These are phyloP conservation scores for Azemiops feae DNA, from an alignment of 2,113 vertebrate species.

Conservation along the genomic window DNA sequence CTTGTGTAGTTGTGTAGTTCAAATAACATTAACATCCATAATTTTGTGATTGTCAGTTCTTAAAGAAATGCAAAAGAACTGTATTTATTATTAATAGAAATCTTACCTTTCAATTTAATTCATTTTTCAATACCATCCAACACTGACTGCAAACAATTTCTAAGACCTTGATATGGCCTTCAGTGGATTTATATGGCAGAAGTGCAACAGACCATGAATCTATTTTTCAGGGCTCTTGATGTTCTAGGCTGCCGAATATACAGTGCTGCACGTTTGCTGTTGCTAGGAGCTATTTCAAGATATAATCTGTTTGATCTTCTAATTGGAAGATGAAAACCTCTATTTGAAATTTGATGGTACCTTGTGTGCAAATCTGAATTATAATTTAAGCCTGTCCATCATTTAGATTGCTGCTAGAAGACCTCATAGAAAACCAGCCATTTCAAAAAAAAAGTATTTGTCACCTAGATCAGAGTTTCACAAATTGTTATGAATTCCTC, in stretches of 20 bases:
- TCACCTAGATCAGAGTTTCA: not conserved
- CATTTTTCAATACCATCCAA: slow-evolving; percentile 10
- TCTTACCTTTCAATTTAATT: not conserved
- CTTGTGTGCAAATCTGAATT: not conserved
- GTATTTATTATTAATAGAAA: slow-evolving; percentile 6
- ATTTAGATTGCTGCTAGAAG: not conserved
- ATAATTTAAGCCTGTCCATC: not conserved
- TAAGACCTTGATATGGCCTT: slow-evolving; percentile 13
- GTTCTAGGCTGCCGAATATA: slow-evolving; percentile 4
- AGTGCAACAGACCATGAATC: slow-evolving; percentile 14
- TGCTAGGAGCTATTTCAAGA: slow-evolving; percentile 24
- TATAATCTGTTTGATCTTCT: slow-evolving; percentile 1
- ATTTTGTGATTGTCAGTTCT: not conserved
- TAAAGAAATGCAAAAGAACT: not conserved
- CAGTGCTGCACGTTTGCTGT: not conserved
- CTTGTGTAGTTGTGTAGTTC: not conserved
- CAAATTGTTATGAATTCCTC: not conserved
- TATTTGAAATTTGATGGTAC: not conserved
- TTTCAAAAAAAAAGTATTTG: not conserved
- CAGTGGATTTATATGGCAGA: not conserved
- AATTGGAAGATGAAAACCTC: not conserved
- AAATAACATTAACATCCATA: not conserved
- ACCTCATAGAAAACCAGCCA: not conserved
- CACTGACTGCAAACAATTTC: slow-evolving; percentile 34
- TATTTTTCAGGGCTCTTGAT: slow-evolving; percentile 2